Evolutionary conservation across 2,797 vertebrate species (phyloP), one percentile per base, ranked within the genome.

Genomic region (Etheostoma perlongum): DNA sequence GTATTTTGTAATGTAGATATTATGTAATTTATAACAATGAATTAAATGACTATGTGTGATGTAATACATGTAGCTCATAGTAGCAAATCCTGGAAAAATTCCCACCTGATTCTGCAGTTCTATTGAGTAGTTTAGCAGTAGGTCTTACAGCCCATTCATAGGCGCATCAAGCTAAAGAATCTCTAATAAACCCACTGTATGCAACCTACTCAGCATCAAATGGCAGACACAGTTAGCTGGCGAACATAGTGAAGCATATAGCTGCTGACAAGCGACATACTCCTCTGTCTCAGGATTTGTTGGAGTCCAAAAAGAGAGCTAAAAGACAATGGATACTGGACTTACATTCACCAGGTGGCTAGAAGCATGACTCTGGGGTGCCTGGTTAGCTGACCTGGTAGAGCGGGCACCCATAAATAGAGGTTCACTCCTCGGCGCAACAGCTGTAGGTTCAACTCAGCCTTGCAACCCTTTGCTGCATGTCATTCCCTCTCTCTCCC

Each of bases 231-330:
- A 40, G 36, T 40, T 40, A 16, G 8, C 25, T 30, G 18, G 18
- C 27, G 14, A 30, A 30, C 10, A 46, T 12, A 30, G 13, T 62
- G 12, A 2, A 54, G 19, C 25, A 23, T 63, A 47, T 54, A 33
- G 25, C 25, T 63, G 7, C 16, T 62, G 25, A 21, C 18, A n/a
- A 44, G 58, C 8, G 8, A 61, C 23, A 47, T 33, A 30, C 6
- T n/a, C 7, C 57, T 44, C 40, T n/a, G 10, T 21, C 46, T 21
- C 15, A 70, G 21, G 36, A 72, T 46, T 40, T 49, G 1, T 30
- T 51, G 18, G n/a, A 65, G 53, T 27, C 53, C 21, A 40, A 40
- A 62, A 65, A 74, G 33, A 21, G n/a, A 19, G 27, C 15, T 54
- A 16, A 61, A 47, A 47, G 30, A 33, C 0, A 42, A 0, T 55